Base-by-base conservation (phyloP, 1,140 invertebrate genomes). In the Heliothis virescens region DNA sequence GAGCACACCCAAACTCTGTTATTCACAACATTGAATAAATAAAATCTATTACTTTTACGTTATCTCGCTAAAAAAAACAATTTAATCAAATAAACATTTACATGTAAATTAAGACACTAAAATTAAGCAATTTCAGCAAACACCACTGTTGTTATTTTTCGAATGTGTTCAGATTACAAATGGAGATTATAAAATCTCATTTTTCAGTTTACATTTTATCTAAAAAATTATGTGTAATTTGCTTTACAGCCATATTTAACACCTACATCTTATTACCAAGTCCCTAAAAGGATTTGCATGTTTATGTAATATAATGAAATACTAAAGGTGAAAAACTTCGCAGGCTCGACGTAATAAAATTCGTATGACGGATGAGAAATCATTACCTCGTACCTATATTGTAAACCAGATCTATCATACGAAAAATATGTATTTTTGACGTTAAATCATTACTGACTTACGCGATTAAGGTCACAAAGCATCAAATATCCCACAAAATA, bases 301-400 rank as follows among this genome's bases (percentile, higher is more conserved):
- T 41, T 41, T 41, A 41, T 41, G 34, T 41, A 41, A 41, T 41
- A 41, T 41, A 5, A 41, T 41, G 34, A 9, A 41, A 41, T 41
- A 41, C 34, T 9, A 41, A 41, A 41, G 34, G 34, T 41, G 34
- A 41, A 41, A 62, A 62, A 62, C 13, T 21, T 41, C 10, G 18
- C n/a, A 26, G 15, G n/a, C 21, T 11, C 2, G 11, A 29, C 57
- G 57, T 59, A 26, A 16, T n/a, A 55, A n/a, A 55, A 26, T 59
- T 12, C 21, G 29, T 15, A 41, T 63, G 60, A 63, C 41, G 60
- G 60, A 63, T 63, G 29, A 63, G 13, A 63, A 63, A 63, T 63
- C 60, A 41, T 63, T 63, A 63, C 60, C 15, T 16, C 16, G 53
- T 18, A 55, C 18, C 26, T 26, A n/a, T 59, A 59, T 57, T 26